Evolutionary conservation across 37 sponge, comb jelly and placozoan species (phyloP), one percentile per base, ranked within the genome.

Genomic region (Axinella damicornis): DNA sequence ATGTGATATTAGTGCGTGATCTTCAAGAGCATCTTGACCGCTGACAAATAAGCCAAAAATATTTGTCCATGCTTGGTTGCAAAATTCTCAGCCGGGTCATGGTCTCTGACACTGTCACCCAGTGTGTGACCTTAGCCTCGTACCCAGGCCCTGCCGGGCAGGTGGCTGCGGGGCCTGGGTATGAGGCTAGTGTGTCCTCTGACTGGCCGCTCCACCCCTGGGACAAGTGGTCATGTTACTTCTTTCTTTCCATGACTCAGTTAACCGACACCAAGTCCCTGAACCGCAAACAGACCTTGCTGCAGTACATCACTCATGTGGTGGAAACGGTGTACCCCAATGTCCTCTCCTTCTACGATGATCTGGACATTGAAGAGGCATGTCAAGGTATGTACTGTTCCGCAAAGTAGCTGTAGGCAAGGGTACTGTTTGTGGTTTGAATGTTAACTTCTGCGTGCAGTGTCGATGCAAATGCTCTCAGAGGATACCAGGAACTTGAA

Each of bases 241-340:
- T 12, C 9, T 9, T 46, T 46, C 9, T 9, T 46, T 46, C 46
- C 46, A 46, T 46, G 46, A 46, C 9, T 46, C 65, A 94, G 95
- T 68, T 95, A 2, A 36, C 63, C 0, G 92, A 92, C 59, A 89
- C 92, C 15, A 79, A 76, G 74, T 92, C 92, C 1, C 19, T 27
- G 31, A 87, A 95, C 68, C 63, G 77, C 27, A 88, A 86, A 57
- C 82, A 81, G 87, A 92, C 86, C 2, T 87, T 95, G 14, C 80
- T 95, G 2, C 57, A 95, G 66, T 95, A 92, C 67, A 89, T 95
- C 0, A 83, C 57, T 2, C 77, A 84, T 86, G 90, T 86, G 19
- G 90, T 92, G 35, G 95, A 95, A 78, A 69, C 46, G 39, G 70
- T 88, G 30, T 95, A 71, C 72, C 92, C 95, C 25, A 58, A 95